These are phyloP conservation scores for Thamnophis sirtalis DNA, from an alignment of 2,113 vertebrate genomes.

Conservation along the genomic window DNA sequence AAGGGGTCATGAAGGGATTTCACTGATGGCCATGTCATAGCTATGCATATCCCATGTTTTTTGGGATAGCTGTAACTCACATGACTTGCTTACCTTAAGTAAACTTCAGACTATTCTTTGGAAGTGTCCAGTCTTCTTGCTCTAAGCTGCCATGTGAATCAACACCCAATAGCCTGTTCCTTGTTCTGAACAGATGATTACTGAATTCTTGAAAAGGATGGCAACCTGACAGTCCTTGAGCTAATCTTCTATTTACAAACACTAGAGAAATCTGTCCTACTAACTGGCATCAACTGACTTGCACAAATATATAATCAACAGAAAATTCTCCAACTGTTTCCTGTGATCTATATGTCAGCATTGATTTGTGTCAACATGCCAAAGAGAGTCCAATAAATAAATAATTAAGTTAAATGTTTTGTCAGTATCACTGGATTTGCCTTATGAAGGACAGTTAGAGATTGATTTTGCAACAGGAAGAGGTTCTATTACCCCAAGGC, in stretches of 20 bases:
- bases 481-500: not conserved
- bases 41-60: not conserved
- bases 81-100: not conserved
- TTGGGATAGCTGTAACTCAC: not conserved
- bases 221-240: constrained; percentile 44
- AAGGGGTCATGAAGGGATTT: not conserved
- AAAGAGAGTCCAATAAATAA: not conserved
- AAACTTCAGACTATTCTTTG: not conserved
- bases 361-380: constrained; percentile 9
- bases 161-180: constrained; percentile 44
- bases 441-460: not conserved
- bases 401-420: not conserved
- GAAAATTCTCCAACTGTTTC: not conserved
- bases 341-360: constrained; percentile 4
- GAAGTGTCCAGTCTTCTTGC: not conserved
- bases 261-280: constrained; percentile 38
- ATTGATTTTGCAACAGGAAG: constrained; percentile 2
- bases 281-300: constrained; percentile 44
- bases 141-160: constrained; percentile 3
- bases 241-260: constrained; percentile 57
- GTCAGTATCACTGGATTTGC: not conserved
- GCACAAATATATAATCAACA: constrained; percentile 17
- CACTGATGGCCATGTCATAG: not conserved
- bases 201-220: constrained; percentile 40
- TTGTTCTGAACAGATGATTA: constrained; percentile 41